These are phyloP conservation scores for Cerceris ruficornis DNA, from an alignment of 2,888 invertebrate species.

Conservation along the genomic window DNA sequence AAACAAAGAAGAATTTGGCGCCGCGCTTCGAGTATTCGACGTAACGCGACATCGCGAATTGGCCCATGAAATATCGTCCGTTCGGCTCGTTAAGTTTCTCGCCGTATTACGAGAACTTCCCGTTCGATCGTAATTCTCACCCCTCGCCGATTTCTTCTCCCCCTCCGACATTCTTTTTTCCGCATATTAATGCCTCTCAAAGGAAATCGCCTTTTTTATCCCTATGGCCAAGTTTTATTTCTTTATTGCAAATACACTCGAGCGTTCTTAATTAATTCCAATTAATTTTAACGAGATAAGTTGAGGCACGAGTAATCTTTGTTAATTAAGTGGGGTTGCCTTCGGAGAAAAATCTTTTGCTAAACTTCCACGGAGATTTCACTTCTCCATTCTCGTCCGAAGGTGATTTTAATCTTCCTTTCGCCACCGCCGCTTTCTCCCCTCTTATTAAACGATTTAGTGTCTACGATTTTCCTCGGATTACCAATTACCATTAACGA, in stretches of 20 bases:
- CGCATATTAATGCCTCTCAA: neutral
- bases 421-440: slow-evolving; percentile 5
- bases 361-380: neutral
- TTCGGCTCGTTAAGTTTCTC: neutral
- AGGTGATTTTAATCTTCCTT: neutral
- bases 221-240: slow-evolving; percentile 2
- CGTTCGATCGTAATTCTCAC: neutral
- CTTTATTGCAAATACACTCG: slow-evolving; percentile 19
- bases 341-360: neutral
- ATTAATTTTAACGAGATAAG: slow-evolving; percentile 37
- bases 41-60: neutral
- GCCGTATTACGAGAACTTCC: neutral
- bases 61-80: neutral
- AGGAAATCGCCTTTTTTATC: slow-evolving; percentile 12
- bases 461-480: no score
- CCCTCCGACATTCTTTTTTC: neutral
- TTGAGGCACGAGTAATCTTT: slow-evolving; percentile 14
- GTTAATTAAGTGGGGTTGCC: slow-evolving; percentile 21
- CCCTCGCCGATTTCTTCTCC: neutral
- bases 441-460: no score
- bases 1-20: no score
- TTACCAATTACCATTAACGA: neutral
- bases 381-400: neutral
- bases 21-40: no score
- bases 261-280: slow-evolving; percentile 40